Evolutionary conservation across 2,797 vertebrate species (phyloP), one percentile per base, ranked within the genome.

Genomic region (Pangasius macronema): DNA sequence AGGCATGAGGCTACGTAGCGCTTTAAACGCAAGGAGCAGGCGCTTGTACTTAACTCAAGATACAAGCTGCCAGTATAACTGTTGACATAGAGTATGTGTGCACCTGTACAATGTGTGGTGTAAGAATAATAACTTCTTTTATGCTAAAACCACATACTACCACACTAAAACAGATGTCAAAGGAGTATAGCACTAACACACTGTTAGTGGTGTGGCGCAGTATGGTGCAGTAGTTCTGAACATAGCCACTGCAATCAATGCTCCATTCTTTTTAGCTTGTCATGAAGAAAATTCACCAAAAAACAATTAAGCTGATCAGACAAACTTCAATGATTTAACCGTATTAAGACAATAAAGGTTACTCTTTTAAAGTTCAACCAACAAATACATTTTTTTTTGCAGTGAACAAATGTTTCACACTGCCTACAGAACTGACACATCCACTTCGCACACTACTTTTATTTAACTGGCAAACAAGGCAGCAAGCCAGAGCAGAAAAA

Each of bases 401-500:
- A n/a, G 24, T 1, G 53, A 80, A 72, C 39, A 86, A 86, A 83
- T 77, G 61, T 59, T 88, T 88, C 87, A 88, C 87, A 84, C 88
- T 82, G 82, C 85, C 88, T 73, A 83, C 88, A 80, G 73, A 84
- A 84, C 3, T 59, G 65, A 83, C 85, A 76, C 81, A 63, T 72
- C 11, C 85, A 83, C 80, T 85, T 75, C 59, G 10, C 83, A 86
- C 85, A 63, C 72, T 86, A 68, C 72, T 87, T 84, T 86, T 81
- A 84, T 72, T 87, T 79, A 85, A 86, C 83, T 76, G 85, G 87
- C 67, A 53, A 84, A 84, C 53, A 85, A 79, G 84, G 57, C 68
- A 53, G 86, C 79, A 80, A 72, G 75, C 85, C 63, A 75, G 70
- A 24, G 33, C 61, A 27, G 22, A 79, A 57, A 57, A 85, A 77